Evolutionary conservation across 2,888 invertebrate genomes (phyloP).

Genomic region (Stenoptilia bipunctidactyla): DNA sequence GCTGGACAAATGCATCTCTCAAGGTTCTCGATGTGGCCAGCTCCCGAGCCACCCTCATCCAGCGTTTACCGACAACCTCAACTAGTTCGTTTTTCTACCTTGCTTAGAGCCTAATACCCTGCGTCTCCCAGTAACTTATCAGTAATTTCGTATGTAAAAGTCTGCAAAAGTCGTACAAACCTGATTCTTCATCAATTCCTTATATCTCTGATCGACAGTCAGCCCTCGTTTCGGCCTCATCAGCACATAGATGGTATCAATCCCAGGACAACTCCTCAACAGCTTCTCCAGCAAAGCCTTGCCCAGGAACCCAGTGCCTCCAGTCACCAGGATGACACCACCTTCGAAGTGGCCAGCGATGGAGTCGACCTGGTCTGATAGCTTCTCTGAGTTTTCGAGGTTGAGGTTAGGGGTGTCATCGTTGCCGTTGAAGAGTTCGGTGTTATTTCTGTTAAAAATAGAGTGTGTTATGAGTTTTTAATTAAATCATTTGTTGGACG

Average conservation of each 20-base stretch:
- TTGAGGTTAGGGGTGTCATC: constrained; percentile 41
- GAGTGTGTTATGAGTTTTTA: too few species aligned
- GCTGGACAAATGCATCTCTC: too few species aligned
- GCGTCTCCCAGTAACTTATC: too few species aligned
- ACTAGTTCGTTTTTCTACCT: too few species aligned
- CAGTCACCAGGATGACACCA: constrained; percentile 67
- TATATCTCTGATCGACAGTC: constrained; percentile 76
- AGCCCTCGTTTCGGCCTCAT: constrained; percentile 82
- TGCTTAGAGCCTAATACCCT: too few species aligned
- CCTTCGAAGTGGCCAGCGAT: constrained; percentile 67
- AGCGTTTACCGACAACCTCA: too few species aligned
- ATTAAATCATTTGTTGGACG: constrained; percentile 8
- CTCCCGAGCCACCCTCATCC: too few species aligned
- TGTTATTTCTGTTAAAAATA: constrained; percentile 28
- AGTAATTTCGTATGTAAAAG: too few species aligned
- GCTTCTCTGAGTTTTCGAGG: constrained; percentile 13
- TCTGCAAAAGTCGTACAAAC: too few species aligned
- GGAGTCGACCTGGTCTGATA: constrained; percentile 27
- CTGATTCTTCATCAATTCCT: constrained; percentile 81
- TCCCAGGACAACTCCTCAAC: constrained; percentile 84
- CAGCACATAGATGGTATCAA: constrained; percentile 84
- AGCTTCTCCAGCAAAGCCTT: constrained; percentile 95
- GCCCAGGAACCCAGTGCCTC: constrained; percentile 88
- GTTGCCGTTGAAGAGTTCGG: constrained; percentile 45
- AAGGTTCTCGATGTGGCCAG: too few species aligned